Base-by-base conservation (phyloP, 2,113 vertebrate genomes). In the Bostrychus sinensis region DNA sequence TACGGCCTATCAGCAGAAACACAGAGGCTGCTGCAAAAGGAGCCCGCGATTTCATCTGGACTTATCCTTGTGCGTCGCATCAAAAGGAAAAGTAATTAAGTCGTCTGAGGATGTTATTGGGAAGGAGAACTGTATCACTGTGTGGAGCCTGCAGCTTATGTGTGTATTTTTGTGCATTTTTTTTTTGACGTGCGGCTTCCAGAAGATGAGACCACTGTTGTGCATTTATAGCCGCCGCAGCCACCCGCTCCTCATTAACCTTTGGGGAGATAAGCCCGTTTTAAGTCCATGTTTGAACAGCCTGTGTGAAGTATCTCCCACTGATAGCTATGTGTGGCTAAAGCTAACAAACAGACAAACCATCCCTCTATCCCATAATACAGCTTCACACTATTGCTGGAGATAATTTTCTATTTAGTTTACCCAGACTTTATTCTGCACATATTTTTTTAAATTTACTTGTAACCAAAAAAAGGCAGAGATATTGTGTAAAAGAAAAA, bases 221-320 rank as follows among this genome's bases (percentile, higher is more conserved):
- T 86, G 82, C 63, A 59, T 88, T 87, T 84, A 82, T 74, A 79
- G 85, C 86, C 56, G 75, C 76, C 79, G 66, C 82, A 85, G 82
- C 63, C 71, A 72, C 77, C 56, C 72, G 82, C 88, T 91, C 89
- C 90, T 91, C 89, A 90, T 92, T 93, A 93, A 92, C 91, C 92
- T 92, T 88, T 84, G 39, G 76, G 70, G 83, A 92, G 90, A 93
- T 92, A 92, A 92, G 89, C 86, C 70, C 84, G 85, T 88, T 92
- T 89, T 88, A 92, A 91, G 86, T 84, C 84, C 80, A 84, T 91
- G 91, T 92, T 91, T 92, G 86, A 89, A 88, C 87, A 80, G 84
- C 77, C 77, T 80, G 83, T 82, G 83, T 86, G 84, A 90, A 90
- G 89, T 81, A 83, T 82, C 86, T 86, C 88, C 75, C 65, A 62